phyloP scores from a whole-genome alignment of 1,140 invertebrate genomes.

The Drosophila paulistorum region DNA sequence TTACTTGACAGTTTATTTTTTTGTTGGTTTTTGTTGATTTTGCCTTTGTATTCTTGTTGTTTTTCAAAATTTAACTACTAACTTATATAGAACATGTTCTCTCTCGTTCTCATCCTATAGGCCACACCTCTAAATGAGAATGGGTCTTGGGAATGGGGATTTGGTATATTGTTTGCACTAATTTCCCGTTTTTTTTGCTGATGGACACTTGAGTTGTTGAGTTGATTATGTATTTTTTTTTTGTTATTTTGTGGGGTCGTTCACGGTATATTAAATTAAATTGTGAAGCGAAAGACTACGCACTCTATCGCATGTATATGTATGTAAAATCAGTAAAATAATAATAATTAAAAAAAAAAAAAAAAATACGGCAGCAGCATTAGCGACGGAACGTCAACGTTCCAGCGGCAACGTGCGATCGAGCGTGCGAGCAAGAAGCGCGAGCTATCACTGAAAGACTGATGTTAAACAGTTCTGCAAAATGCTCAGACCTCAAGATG shows the following conservation, averaged over 20 bases:
- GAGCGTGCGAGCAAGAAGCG: constrained; percentile 82
- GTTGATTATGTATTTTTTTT: neutral
- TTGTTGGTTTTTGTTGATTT: constrained; percentile 24
- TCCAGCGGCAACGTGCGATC: constrained; percentile 66
- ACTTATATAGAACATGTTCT: constrained; percentile 20
- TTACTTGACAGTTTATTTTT: constrained; percentile 1
- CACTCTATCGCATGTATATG: neutral
- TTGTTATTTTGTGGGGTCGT: neutral
- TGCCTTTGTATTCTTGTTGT: constrained; percentile 50
- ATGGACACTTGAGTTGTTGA: neutral
- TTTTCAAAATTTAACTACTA: constrained; percentile 68
- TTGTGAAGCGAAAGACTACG: neutral
- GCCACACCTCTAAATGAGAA: constrained; percentile 26
- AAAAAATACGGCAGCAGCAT: constrained; percentile 28
- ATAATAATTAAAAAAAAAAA: constrained; percentile 21
- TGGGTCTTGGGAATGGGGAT: constrained; percentile 1
- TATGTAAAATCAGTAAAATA: neutral
- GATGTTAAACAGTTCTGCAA: constrained; percentile 83
- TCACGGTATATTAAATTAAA: neutral
- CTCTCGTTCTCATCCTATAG: neutral
- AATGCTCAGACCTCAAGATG: constrained; percentile 64
- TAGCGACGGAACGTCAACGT: constrained; percentile 47
- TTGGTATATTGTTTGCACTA: constrained; percentile 1
- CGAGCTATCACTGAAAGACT: constrained; percentile 83
- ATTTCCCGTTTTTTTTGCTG: neutral